phyloP scores from a whole-genome alignment of 2,888 invertebrate species.

The Platynereis dumerilii region DNA sequence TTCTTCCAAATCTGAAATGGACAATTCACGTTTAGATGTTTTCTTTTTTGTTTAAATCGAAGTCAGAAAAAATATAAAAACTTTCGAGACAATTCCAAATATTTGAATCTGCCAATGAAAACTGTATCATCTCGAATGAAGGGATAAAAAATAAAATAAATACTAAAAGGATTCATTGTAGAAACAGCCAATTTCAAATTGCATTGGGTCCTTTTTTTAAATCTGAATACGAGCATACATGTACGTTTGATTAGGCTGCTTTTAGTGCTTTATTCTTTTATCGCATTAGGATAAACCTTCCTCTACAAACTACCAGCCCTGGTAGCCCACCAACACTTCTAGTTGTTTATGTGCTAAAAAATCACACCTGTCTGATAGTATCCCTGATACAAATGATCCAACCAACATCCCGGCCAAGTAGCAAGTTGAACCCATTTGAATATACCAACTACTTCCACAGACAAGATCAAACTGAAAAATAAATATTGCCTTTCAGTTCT shows the following conservation, averaged over 20 bases:
- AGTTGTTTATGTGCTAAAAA: background rate
- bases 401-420: conserved; percentile 7
- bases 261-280: background rate
- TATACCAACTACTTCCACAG: background rate
- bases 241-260: no score
- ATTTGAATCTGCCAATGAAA: background rate
- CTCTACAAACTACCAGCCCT: background rate
- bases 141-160: no score
- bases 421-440: background rate
- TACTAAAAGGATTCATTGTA: no score
- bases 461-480: background rate
- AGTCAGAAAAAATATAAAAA: no score
- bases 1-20: background rate
- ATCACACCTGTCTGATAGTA: background rate
- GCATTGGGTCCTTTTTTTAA: background rate
- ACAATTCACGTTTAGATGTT: background rate
- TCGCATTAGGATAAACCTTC: background rate
- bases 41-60: no score
- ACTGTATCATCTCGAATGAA: background rate
- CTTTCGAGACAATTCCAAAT: background rate
- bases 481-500: no score
- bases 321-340: background rate
- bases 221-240: background rate
- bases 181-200: background rate
- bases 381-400: background rate